These are phyloP conservation scores for Bombus difficillimus DNA, from an alignment of 1,140 invertebrate genomes.

Conservation along the genomic window DNA sequence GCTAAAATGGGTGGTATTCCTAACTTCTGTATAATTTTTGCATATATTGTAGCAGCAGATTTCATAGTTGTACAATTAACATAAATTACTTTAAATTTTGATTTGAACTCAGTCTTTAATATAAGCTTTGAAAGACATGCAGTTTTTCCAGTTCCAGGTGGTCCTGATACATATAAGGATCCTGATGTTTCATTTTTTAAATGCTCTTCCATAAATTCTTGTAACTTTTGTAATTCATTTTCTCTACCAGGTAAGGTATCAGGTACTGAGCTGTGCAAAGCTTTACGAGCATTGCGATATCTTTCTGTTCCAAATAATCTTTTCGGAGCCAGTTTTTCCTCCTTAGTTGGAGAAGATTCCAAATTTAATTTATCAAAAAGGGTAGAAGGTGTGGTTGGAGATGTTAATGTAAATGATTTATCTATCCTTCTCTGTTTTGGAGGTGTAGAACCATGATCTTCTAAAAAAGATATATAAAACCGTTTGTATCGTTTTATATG, in stretches of 20 bases:
- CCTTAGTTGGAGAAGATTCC: constrained; percentile 30
- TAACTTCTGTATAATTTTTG: constrained; percentile 87
- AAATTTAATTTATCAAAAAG: constrained; percentile 68
- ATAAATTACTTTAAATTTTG: constrained; percentile 87
- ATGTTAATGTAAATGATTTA: constrained; percentile 27
- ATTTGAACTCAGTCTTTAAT: constrained; percentile 83
- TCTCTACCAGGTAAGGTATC: constrained; percentile 90
- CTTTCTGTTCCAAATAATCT: constrained; percentile 73
- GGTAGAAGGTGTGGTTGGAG: constrained; percentile 69
- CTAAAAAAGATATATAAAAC: constrained; percentile 29
- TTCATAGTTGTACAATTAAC: constrained; percentile 93
- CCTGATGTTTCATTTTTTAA: constrained; percentile 87
- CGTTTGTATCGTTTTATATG: background rate
- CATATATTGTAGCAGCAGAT: constrained; percentile 88
- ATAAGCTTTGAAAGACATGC: constrained; percentile 91
- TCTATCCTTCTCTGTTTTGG: constrained; percentile 69
- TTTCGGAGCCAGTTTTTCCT: constrained; percentile 68
- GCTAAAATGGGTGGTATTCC: constrained; percentile 71
- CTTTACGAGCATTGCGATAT: constrained; percentile 85
- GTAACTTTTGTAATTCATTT: constrained; percentile 88
- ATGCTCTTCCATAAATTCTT: constrained; percentile 87
- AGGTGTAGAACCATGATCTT: constrained; percentile 45
- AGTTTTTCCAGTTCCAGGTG: constrained; percentile 98
- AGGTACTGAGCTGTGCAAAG: constrained; percentile 88
- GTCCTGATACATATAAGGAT: constrained; percentile 96